These are phyloP conservation scores for Myathropa florea DNA, from an alignment of 2,888 invertebrate species.

Conservation along the genomic window DNA sequence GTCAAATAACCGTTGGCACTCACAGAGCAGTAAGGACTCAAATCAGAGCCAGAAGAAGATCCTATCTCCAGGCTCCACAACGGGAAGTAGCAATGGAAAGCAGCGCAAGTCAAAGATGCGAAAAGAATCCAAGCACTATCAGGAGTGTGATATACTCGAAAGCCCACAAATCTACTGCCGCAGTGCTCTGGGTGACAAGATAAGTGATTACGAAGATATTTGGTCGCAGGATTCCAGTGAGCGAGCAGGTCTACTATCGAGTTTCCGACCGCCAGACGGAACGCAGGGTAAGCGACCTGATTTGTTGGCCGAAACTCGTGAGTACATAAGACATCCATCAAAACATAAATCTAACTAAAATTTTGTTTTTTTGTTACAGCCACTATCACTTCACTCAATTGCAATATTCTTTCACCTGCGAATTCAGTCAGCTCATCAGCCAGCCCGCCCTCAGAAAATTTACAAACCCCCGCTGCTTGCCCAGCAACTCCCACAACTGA, in stretches of 20 bases:
- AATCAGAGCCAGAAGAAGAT: conserved; percentile 81
- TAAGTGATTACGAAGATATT: conserved; percentile 97
- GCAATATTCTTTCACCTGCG: conserved; percentile 81
- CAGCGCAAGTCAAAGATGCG: conserved; percentile 81
- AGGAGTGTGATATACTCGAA: conserved; percentile 92
- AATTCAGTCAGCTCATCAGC: conserved; percentile 76
- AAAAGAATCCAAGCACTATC: conserved; percentile 87
- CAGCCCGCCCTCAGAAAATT: conserved; percentile 72
- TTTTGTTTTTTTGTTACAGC: conserved; percentile 76
- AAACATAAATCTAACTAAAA: conserved; percentile 8
- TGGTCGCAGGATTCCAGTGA: conserved; percentile 88
- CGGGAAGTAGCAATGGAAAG: conserved; percentile 80
- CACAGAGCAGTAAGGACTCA: conserved; percentile 82
- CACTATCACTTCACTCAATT: conserved; percentile 83
- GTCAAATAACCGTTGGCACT: conserved; percentile 78
- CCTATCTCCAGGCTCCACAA: conserved; percentile 79
- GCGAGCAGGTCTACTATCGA: conserved; percentile 82
- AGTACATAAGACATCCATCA: conserved; percentile 67
- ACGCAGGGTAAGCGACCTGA: conserved; percentile 82
- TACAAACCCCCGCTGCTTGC: conserved; percentile 56
- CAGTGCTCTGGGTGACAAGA: conserved; percentile 94
- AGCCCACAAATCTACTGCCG: conserved; percentile 91
- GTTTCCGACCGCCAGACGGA: conserved; percentile 78
- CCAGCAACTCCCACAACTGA: conserved; percentile 66
- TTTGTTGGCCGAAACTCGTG: conserved; percentile 83